phyloP scores from a whole-genome alignment of 2,113 vertebrate genomes.

The Centropus bengalensis region DNA sequence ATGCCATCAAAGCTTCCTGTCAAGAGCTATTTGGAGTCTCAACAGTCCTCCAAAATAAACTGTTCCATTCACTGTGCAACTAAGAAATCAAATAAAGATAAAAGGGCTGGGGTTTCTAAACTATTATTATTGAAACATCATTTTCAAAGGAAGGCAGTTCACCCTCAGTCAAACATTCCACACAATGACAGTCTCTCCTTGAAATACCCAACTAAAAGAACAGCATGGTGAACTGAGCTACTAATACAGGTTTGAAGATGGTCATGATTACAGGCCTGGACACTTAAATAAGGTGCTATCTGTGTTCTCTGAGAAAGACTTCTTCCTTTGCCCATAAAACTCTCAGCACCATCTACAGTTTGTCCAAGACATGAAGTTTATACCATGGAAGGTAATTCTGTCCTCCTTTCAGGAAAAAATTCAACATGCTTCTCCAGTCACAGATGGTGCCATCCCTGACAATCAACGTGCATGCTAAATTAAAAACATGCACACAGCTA shows the following conservation, averaged over 20 bases:
- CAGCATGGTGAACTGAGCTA: neutral
- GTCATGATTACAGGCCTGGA: neutral
- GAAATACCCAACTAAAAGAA: neutral
- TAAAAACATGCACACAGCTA: neutral
- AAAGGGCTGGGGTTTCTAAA: neutral
- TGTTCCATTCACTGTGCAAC: slow-evolving; percentile 2
- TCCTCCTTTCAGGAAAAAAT: neutral
- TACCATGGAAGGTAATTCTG: neutral
- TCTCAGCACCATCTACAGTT: neutral
- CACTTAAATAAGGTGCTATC: neutral
- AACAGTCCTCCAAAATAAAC: neutral
- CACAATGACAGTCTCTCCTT: neutral
- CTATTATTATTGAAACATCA: neutral
- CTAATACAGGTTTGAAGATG: neutral
- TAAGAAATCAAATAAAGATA: neutral
- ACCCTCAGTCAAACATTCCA: neutral
- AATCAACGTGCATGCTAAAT: neutral
- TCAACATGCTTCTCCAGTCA: neutral
- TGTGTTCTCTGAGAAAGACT: neutral
- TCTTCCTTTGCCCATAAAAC: neutral
- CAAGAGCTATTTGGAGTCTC: slow-evolving; percentile 29
- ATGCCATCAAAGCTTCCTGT: slow-evolving; percentile 27
- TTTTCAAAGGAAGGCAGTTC: neutral
- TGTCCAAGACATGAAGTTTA: neutral
- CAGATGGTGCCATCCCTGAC: rapidly evolving